Evolutionary conservation across 2,797 vertebrate species (phyloP), one percentile per base, ranked within the genome.

Genomic region (Telmatherina bonti): DNA sequence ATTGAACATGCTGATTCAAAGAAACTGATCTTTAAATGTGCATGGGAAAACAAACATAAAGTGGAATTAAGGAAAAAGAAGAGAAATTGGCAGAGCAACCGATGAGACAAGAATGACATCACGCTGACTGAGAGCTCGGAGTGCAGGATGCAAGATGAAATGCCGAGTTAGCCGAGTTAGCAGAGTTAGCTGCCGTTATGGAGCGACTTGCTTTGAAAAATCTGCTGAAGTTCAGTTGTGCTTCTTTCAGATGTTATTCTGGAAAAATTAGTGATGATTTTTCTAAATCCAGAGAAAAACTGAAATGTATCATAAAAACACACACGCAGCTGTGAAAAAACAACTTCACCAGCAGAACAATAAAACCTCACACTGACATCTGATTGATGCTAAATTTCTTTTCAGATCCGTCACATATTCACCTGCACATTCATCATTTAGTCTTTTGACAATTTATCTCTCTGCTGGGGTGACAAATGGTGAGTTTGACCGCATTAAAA

Each of bases 401-500:
- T 72, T 65, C 22, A 63, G 58, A 69, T 52, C 47, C 58, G 55
- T 76, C 45, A 77, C 51, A 79, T 65, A 29, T 59, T 59, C 30
- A 67, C 38, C 35, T 56, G 52, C 55, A 74, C 67, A 71, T 47
- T 52, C 63, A 81, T 88, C 72, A 70, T 67, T 85, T 76, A 66
- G 24, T 72, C n/a, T 79, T n/a, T 7, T 55, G 69, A 60, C 57
- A 36, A 22, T 53, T 74, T 43, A 72, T 80, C 30, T 56, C 69
- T 67, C 55, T 52, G 33, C 51, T 47, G 51, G 67, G 35, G 62
- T 79, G 74, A 78, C 51, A 67, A 81, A 81, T 45, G 38, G 30
- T 8, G 41, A 76, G 58, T 67, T 57, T 67, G 76, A 78, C 56
- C 8, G 68, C 62, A 59, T 54, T 26, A 53, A 56, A 72, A 74